These are phyloP conservation scores for Zeugodacus cucurbitae DNA, from an alignment of 1,140 invertebrate genomes.

Conservation along the genomic window DNA sequence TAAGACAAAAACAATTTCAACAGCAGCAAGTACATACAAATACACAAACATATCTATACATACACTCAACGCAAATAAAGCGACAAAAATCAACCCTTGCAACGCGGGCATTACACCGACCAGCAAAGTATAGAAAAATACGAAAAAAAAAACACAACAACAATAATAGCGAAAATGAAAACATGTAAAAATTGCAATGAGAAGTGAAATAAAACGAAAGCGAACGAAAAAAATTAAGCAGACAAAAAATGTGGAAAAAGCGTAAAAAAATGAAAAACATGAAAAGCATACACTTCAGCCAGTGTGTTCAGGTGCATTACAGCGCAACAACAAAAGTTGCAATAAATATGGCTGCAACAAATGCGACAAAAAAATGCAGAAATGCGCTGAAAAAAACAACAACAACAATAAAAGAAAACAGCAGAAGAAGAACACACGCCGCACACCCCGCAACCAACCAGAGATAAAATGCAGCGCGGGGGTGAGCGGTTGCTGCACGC, in stretches of 20 bases:
- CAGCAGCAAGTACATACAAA: neutral
- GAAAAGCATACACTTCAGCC: neutral
- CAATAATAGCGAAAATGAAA: neutral
- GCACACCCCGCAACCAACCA: neutral
- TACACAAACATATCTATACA: neutral
- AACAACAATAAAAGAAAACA: no score
- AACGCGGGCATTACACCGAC: neutral
- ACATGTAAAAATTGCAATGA: neutral
- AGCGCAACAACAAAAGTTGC: neutral
- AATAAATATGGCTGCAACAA: neutral
- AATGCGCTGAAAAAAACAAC: neutral
- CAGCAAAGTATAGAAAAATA: neutral
- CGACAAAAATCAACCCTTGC: slow-evolving; percentile 28
- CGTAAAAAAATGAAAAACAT: neutral
- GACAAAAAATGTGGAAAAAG: slow-evolving; percentile 17
- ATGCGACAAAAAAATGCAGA: neutral
- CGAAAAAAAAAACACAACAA: neutral
- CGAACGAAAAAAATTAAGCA: slow-evolving; percentile 3
- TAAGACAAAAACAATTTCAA: neutral
- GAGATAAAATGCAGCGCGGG: neutral
- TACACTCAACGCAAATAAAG: neutral
- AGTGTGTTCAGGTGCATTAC: slow-evolving; percentile 30
- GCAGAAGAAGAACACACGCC: no score
- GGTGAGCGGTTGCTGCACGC: neutral
- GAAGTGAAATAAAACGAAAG: neutral